Base-by-base conservation (phyloP, 2,888 invertebrate genomes). In the Esperia sulphurella region DNA sequence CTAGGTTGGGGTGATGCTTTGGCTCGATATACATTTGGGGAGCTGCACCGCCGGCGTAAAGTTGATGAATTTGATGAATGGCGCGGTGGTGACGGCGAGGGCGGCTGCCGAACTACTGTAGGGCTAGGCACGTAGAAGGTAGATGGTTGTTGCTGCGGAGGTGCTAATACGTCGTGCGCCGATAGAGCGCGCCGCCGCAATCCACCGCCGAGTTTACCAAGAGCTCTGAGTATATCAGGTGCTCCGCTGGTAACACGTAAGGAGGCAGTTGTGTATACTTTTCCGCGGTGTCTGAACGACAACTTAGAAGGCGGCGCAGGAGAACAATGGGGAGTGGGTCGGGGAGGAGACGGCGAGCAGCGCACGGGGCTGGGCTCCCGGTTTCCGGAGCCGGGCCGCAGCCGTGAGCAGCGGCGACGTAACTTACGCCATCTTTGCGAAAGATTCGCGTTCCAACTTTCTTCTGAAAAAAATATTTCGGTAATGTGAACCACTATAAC, bases 351-450 rank as follows among this genome's bases (percentile, higher is more conserved):
- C 31, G 92, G 89, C 8, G 92, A 90, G 53, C 91, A 86, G 47
- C 91, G 91, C 12, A 91, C 88, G 35, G 91, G 90, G 54, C 90
- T 91, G 14, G 87, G 83, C 53, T 91, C 91, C 5, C 88, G 83
- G 54, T 85, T 90, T 5, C 91, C 89, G 8, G 92, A 91, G 28
- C 92, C 91, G 61, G 94, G 94, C 59, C 94, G 91, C 52, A 94
- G 84, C 45, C 94, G 90, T 46, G 93, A 92, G 75, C 94, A 94
- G 60, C 94, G 91, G 50, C 94, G 91, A 30, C 94, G 91, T 52
- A 95, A 84, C 68, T 94, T 92, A 60, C 94, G 90, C 94, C 94
- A 95, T 84, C 94, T 91, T 76, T 94, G 94, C 43, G 94, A 93
- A 57, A 95, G 90, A 70, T 93, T 94, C 58, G 94, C 93, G 75